phyloP scores from a whole-genome alignment of 1,140 invertebrate genomes.

The Platorchestia sp. region DNA sequence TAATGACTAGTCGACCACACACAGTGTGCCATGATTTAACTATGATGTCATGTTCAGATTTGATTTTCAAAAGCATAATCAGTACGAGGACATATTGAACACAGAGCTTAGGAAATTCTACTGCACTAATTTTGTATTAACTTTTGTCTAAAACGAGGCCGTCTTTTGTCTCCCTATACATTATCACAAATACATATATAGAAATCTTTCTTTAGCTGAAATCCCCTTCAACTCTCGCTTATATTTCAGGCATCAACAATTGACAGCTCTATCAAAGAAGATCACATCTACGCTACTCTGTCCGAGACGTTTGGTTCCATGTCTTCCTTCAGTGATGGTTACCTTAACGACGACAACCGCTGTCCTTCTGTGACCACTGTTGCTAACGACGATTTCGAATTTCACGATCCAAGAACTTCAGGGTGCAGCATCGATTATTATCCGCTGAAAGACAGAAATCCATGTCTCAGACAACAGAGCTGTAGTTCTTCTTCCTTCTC shows the following conservation, averaged over 20 bases:
- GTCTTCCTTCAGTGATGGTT: conserved; percentile 68
- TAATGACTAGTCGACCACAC: too few relatives aligned
- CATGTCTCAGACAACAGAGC: conserved; percentile 34
- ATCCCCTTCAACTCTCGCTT: neutral
- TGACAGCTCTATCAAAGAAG: conserved; percentile 68
- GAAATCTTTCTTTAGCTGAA: neutral
- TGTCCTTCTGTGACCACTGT: conserved; percentile 76
- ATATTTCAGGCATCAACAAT: conserved; percentile 60
- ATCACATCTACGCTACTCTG: conserved; percentile 75
- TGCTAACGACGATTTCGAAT: conserved; percentile 79
- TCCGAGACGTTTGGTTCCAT: conserved; percentile 70
- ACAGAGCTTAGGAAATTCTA: too few relatives aligned
- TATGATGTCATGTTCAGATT: too few relatives aligned
- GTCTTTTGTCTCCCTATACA: neutral
- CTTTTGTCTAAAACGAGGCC: neutral
- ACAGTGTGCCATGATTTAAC: too few relatives aligned
- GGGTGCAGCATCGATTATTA: conserved; percentile 19
- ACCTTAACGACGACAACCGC: conserved; percentile 67
- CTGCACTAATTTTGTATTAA: too few relatives aligned
- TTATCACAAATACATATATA: neutral
- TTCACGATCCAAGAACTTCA: conserved; percentile 70
- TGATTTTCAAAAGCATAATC: too few relatives aligned
- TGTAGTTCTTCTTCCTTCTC: conserved; percentile 44
- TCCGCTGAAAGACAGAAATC: conserved; percentile 1
- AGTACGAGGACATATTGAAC: too few relatives aligned